A percentile compares a stretch with the other conserved stretches of the same genome.
phyloP scores from a whole-genome alignment of 2,888 invertebrate genomes.

The Ichneumon xanthorius region DNA sequence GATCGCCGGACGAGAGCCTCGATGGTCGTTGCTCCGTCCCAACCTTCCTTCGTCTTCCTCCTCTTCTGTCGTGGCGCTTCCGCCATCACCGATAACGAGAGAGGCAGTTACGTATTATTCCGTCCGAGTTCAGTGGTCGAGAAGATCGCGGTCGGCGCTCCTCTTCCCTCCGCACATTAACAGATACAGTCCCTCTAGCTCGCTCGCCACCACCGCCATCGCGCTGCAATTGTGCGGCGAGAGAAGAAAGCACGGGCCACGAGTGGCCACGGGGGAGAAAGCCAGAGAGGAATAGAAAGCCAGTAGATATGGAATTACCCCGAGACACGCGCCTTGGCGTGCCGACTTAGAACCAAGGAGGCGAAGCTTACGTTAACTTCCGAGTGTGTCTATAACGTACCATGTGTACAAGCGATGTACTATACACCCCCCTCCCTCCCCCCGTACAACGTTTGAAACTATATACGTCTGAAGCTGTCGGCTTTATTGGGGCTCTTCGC shows the following conservation, averaged over 20 bases:
- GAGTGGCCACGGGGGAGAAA: slow-evolving; percentile 10
- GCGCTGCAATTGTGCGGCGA: slow-evolving; percentile 28
- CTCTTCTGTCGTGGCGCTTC: slow-evolving; percentile 38
- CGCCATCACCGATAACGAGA: slow-evolving; percentile 35
- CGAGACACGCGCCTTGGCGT: slow-evolving; percentile 82
- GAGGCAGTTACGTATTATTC: slow-evolving; percentile 41
- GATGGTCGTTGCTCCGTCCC: slow-evolving; percentile 14
- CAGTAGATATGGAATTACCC: slow-evolving; percentile 79
- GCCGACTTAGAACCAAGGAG: slow-evolving; percentile 72
- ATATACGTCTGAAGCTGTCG: slow-evolving; percentile 65
- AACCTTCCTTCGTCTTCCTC: slow-evolving; percentile 25
- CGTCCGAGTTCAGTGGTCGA: slow-evolving; percentile 41
- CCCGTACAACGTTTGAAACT: slow-evolving; percentile 27
- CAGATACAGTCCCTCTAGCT: slow-evolving; percentile 11
- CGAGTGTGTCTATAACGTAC: slow-evolving; percentile 74
- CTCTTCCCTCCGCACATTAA: slow-evolving; percentile 14
- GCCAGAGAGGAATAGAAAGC: slow-evolving; percentile 61
- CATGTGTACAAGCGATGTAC: slow-evolving; percentile 25
- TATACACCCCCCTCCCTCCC: neutral
- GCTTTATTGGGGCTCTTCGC: slow-evolving; percentile 78
- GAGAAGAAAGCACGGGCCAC: slow-evolving; percentile 28
- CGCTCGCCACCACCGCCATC: neutral
- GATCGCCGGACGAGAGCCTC: neutral
- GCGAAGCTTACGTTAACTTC: slow-evolving; percentile 78
- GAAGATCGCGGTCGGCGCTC: slow-evolving; percentile 23